Evolutionary conservation across 2,888 invertebrate species (phyloP).

Genomic region (Drosophila diplacantha): DNA sequence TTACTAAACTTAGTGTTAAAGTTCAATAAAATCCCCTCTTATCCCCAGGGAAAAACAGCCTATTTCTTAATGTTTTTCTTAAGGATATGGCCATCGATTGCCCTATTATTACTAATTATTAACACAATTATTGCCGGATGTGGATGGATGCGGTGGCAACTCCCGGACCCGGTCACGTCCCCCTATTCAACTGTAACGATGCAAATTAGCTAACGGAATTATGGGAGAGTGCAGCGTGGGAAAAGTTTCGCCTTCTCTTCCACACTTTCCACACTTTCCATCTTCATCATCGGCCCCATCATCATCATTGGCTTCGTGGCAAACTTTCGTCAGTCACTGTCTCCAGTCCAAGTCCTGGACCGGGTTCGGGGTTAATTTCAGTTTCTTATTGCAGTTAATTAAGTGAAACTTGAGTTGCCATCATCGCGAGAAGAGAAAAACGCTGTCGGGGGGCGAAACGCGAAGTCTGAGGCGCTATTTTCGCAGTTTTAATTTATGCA

Average conservation of each 20-base stretch:
- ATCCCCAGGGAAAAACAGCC: not conserved
- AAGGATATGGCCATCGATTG: constrained; percentile 31
- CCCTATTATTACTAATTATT: constrained; percentile 58
- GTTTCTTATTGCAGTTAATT: constrained; percentile 72
- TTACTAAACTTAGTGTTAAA: not conserved
- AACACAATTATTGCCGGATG: constrained; percentile 53
- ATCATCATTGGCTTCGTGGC: constrained; percentile 16
- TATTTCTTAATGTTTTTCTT: no score
- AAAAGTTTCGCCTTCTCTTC: constrained; percentile 47
- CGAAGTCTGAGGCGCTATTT: constrained; percentile 11
- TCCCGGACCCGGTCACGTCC: constrained; percentile 32
- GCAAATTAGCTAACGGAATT: constrained; percentile 61
- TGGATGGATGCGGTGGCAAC: not conserved
- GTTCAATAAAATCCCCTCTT: not conserved
- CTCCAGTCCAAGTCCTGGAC: constrained; percentile 1
- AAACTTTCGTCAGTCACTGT: constrained; percentile 35
- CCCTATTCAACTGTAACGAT: constrained; percentile 50
- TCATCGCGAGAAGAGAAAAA: constrained; percentile 4
- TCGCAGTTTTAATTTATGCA: constrained; percentile 37
- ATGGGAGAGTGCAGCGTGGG: constrained; percentile 36
- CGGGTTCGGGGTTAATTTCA: constrained; percentile 53
- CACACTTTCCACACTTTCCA: constrained; percentile 45
- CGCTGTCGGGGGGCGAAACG: not conserved
- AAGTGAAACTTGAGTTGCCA: constrained; percentile 62
- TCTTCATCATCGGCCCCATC: constrained; percentile 23